Evolutionary conservation across 2,113 vertebrate species (phyloP).

Genomic region (Dromaius novaehollandiae): DNA sequence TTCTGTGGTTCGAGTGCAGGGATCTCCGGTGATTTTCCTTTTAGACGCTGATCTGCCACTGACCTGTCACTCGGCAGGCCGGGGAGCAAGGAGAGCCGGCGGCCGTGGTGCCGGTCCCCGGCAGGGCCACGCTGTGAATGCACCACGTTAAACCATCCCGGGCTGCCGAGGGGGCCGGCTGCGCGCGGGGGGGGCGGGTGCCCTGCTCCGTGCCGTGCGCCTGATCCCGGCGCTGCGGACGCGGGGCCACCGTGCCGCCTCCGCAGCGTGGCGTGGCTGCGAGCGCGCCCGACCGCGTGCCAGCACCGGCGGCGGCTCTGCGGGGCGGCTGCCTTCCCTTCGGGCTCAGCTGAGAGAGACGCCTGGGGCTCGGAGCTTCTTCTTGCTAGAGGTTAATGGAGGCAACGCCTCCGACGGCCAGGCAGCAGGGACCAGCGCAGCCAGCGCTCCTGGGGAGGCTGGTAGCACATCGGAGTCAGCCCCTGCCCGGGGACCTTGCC

Average conservation of each 20-base stretch:
- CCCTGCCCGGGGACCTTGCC: no score
- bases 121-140: neutral
- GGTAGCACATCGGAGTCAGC: neutral
- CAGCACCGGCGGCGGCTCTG: neutral
- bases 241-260: accelerated
- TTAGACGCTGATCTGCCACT: neutral
- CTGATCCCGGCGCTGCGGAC: accelerated
- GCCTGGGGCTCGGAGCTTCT: neutral
- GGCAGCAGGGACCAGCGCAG: neutral
- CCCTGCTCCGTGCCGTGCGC: neutral
- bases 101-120: accelerated
- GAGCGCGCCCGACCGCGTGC: no score
- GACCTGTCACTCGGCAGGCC: neutral
- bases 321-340: neutral
- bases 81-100: neutral
- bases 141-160: neutral
- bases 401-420: neutral
- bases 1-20: neutral
- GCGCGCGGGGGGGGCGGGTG: accelerated
- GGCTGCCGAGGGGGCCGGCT: neutral
- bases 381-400: neutral
- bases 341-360: neutral
- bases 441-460: neutral
- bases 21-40: neutral
- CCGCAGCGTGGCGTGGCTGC: neutral